Base-by-base conservation (phyloP, 2,113 vertebrate genomes). In the Brachyhypopomus gauderio region DNA sequence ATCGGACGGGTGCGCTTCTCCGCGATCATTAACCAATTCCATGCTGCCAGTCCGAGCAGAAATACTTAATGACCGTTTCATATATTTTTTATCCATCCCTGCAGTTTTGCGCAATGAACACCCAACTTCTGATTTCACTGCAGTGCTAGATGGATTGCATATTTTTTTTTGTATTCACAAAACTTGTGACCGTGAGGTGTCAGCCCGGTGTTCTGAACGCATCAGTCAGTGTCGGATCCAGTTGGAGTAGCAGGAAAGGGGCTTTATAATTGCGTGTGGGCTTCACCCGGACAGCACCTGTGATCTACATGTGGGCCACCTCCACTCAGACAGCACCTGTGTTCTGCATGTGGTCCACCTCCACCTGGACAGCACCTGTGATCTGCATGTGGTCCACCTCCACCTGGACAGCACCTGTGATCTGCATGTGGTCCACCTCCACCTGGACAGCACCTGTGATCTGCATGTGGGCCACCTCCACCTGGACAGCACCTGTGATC, bases 21-120 rank as follows among this genome's bases (percentile, higher is more conserved):
- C 85, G 77, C 84, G 83, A 85, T 88, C 86, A 85, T 91, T 90
- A 90, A 88, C 87, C 78, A 77, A 88, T 91, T 86, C 36, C 79
- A 79, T 62, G 69, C 85, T 83, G 72, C 75, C 75, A 75, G 77
- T 19, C 67, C 30, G 64, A 84, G 27, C 73, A 77, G 63, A 87
- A 85, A 60, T 78, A 85, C 64, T 27, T 79, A 76, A 77, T 81
- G 75, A 75, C 71, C 23, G 16, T 75, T 87, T 81, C 36, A 66
- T 23, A 82, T 82, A 70, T 71, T 72, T 36, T 80, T 79, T 6
- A 58, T 48, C 20, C 34, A 19, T 52, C 38, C 55, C 64, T 59
- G 9, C 20, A 17, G 36, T 64, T 62, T 70, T 81, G 25, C 58
- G 73, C 30, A 77, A 85, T 85, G 75, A 19, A n/a, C 58, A 23